phyloP scores from a whole-genome alignment of 35 echinoderm and acorn worm genomes.

The Heliocidaris tuberculata region DNA sequence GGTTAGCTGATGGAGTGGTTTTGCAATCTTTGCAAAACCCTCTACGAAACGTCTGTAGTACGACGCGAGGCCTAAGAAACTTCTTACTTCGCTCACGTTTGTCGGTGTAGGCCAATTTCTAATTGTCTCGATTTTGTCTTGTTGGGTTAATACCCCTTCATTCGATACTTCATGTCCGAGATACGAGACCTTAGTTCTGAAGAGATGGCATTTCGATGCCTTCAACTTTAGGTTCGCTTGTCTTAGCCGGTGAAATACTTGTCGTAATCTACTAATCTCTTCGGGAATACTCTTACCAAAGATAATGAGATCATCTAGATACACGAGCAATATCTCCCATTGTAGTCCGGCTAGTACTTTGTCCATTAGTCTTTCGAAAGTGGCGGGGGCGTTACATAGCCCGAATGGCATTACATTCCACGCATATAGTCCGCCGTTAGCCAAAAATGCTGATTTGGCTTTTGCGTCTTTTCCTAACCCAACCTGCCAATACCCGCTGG shows the following conservation, averaged over 20 bases:
- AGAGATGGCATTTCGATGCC: constrained; percentile 60
- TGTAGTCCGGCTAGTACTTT: constrained; percentile 49
- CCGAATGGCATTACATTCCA: constrained; percentile 77
- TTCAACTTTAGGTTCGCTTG: constrained; percentile 50
- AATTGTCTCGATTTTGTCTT: constrained; percentile 42
- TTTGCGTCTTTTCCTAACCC: constrained; percentile 40
- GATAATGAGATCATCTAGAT: constrained; percentile 61
- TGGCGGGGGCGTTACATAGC: constrained; percentile 59
- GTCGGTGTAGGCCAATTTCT: constrained; percentile 46
- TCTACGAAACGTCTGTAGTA: constrained; percentile 61
- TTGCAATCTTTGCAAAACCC: constrained; percentile 51
- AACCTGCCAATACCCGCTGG: constrained; percentile 77
- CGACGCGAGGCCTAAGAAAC: constrained; percentile 54
- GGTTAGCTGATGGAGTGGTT: constrained; percentile 48
- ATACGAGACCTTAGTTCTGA: constrained; percentile 41
- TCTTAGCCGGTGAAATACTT: constrained; percentile 54
- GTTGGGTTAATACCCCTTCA: constrained; percentile 45
- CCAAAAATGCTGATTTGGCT: constrained; percentile 56
- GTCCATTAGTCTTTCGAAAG: constrained; percentile 72
- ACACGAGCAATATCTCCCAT: constrained; percentile 65
- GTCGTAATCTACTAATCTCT: not conserved
- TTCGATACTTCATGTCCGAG: constrained; percentile 57
- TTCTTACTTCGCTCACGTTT: constrained; percentile 49
- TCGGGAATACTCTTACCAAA: constrained; percentile 40
- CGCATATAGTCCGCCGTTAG: constrained; percentile 29